Conservation (phyloP, 2,113 vertebrate genomes). For the Empidonax traillii region DNA sequence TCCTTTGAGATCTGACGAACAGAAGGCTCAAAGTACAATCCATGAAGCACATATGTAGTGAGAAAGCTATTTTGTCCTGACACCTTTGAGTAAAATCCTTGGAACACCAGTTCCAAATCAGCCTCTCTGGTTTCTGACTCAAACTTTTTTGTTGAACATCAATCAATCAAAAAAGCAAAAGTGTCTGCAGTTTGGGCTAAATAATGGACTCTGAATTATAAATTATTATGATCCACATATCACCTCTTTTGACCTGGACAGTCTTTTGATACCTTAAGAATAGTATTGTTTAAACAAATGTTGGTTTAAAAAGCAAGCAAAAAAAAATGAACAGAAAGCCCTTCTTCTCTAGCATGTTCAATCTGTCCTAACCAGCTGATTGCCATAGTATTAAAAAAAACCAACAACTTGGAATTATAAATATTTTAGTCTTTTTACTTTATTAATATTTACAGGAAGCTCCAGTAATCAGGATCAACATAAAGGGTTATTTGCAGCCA, state of each 20-base stretch:
- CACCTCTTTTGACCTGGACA: not conserved
- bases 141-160: not conserved
- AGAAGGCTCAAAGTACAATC: not conserved
- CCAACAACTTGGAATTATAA: not conserved
- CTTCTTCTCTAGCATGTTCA: not conserved
- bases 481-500: not conserved
- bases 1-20: not conserved
- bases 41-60: not conserved
- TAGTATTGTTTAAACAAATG: not conserved
- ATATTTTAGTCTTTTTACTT: not conserved
- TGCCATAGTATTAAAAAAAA: not conserved
- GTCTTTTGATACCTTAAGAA: not conserved
- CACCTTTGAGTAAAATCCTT: not conserved
- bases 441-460: not conserved
- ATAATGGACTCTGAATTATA: not conserved
- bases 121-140: not conserved
- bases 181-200: not conserved
- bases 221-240: not conserved
- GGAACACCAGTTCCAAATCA: not conserved
- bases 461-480: not conserved
- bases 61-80: not conserved
- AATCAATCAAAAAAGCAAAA: not conserved
- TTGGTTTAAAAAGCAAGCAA: not conserved
- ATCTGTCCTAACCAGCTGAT: not conserved
- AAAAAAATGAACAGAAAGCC: not conserved